Evolutionary conservation across 2,888 invertebrate genomes (phyloP).

Genomic region (Tuta absoluta): DNA sequence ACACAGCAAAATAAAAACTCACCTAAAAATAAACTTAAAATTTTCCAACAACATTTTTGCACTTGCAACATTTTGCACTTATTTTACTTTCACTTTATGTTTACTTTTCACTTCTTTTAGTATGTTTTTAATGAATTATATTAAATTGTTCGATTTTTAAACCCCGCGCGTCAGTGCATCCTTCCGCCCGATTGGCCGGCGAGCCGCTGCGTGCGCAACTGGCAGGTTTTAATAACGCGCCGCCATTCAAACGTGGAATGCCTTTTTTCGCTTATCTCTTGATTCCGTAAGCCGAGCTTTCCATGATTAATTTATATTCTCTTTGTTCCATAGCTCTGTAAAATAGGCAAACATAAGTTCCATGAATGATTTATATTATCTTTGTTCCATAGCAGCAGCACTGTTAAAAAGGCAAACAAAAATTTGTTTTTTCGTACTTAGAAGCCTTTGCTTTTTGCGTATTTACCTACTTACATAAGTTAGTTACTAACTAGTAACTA

Average conservation of each 20-base stretch:
- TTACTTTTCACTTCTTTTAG: background rate
- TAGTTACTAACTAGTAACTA: too few species aligned
- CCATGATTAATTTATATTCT: too few species aligned
- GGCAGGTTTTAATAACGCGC: slow-evolving; percentile 16
- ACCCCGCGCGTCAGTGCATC: slow-evolving; percentile 20
- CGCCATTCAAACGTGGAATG: slow-evolving; percentile 33
- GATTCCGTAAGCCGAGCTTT: background rate
- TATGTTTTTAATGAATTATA: background rate
- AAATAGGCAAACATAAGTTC: too few species aligned
- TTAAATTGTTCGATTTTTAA: background rate
- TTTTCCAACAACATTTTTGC: slow-evolving; percentile 16
- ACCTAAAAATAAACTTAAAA: slow-evolving; percentile 15
- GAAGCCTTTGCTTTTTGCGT: too few species aligned
- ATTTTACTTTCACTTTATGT: background rate
- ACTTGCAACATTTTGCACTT: slow-evolving; percentile 15
- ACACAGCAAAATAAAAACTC: background rate
- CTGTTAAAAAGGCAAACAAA: too few species aligned
- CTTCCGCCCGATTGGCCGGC: slow-evolving; percentile 23
- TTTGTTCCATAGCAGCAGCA: too few species aligned
- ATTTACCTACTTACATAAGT: too few species aligned
- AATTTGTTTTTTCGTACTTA: too few species aligned
- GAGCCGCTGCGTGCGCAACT: slow-evolving; percentile 17
- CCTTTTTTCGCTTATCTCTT: background rate
- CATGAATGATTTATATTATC: too few species aligned
- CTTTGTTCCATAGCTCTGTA: too few species aligned